Percentiles rank a stretch among this genome's conserved stretches.
phyloP scores from a whole-genome alignment of 2,797 vertebrate species.

The Furcifer pardalis region DNA sequence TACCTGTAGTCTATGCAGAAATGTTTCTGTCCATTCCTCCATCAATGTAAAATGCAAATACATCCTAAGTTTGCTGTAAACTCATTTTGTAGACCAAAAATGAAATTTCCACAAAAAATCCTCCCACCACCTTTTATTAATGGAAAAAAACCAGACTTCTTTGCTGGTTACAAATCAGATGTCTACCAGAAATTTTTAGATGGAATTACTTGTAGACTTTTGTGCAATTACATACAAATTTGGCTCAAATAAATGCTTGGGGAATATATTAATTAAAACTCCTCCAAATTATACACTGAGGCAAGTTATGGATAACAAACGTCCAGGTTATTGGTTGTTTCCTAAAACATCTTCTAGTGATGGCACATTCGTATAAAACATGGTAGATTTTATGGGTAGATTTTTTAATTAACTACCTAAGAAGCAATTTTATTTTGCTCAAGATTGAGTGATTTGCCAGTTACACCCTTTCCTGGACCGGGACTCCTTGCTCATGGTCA shows the following conservation, averaged over 20 bases:
- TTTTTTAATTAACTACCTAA: no score
- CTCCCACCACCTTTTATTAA: no score
- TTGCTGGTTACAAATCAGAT: neutral
- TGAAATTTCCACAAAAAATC: neutral
- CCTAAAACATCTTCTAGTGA: neutral
- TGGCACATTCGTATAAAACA: neutral
- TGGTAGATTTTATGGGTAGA: neutral
- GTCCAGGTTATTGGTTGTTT: neutral
- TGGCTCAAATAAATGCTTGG: neutral
- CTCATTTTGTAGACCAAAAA: neutral
- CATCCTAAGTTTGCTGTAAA: neutral
- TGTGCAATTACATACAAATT: neutral
- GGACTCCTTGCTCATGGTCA: no score
- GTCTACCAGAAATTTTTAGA: neutral
- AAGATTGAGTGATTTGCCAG: no score
- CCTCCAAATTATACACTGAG: neutral
- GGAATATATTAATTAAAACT: neutral
- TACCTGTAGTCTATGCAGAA: neutral
- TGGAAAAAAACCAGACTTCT: neutral
- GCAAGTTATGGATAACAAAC: accelerated
- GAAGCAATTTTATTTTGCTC: no score
- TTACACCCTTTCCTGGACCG: no score
- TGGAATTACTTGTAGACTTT: neutral
- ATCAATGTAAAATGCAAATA: neutral
- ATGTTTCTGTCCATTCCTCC: conserved; percentile 11